phyloP scores from a whole-genome alignment of 2,113 vertebrate genomes.

The Cyanoderma ruficeps region DNA sequence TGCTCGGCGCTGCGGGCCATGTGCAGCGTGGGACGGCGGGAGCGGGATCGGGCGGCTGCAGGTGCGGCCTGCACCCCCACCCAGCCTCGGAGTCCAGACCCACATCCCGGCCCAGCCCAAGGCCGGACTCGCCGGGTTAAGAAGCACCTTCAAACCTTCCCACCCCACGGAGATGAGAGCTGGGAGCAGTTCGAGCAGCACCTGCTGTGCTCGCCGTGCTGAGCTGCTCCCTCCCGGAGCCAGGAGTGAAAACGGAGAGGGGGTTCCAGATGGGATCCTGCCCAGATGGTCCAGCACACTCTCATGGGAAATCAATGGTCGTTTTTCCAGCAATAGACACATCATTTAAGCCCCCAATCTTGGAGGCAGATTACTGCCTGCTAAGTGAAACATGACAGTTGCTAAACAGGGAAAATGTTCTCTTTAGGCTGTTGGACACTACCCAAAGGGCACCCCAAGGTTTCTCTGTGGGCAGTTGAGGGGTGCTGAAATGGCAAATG shows the following conservation, averaged over 20 bases:
- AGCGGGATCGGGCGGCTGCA: background rate
- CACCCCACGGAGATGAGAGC: rapidly evolving
- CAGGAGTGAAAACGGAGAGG: rapidly evolving
- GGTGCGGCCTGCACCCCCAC: background rate
- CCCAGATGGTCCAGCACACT: background rate
- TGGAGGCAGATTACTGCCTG: too few relatives aligned
- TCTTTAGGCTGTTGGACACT: background rate
- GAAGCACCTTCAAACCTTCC: background rate
- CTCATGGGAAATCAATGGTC: rapidly evolving
- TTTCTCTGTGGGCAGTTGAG: background rate
- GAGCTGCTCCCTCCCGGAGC: too few relatives aligned
- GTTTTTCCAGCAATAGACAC: background rate
- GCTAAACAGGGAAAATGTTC: background rate
- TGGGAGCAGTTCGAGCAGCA: background rate
- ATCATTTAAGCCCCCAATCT: rapidly evolving
- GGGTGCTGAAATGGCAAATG: background rate
- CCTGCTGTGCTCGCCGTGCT: background rate
- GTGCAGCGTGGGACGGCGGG: background rate
- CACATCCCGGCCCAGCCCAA: background rate
- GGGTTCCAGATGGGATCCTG: too few relatives aligned
- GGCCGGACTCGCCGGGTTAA: background rate
- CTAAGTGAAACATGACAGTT: background rate
- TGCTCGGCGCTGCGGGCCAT: background rate
- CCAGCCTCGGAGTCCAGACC: background rate
- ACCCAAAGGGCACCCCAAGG: background rate